These are phyloP conservation scores for Gortyna flavago DNA, from an alignment of 2,888 invertebrate species.

Conservation along the genomic window DNA sequence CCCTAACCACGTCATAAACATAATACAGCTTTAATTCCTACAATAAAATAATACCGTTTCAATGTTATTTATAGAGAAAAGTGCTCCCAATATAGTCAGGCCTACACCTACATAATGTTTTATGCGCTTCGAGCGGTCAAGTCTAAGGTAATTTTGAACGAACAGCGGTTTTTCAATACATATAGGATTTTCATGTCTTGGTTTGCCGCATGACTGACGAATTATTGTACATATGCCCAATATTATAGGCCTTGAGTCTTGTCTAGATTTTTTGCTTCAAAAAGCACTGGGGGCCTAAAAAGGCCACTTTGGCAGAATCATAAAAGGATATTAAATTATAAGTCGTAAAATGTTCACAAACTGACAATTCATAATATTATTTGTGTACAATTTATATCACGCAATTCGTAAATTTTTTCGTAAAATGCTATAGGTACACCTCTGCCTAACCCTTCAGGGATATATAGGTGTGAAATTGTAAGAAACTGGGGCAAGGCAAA, in stretches of 20 bases:
- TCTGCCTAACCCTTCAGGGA: too few species aligned
- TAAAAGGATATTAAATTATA: too few species aligned
- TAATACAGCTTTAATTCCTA: conserved; percentile 3
- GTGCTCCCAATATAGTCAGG: conserved; percentile 36
- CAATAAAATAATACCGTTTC: conserved; percentile 22
- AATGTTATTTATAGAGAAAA: conserved; percentile 43
- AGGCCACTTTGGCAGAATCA: too few species aligned
- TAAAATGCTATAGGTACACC: too few species aligned
- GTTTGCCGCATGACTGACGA: not conserved
- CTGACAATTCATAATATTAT: too few species aligned
- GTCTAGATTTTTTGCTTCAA: not conserved
- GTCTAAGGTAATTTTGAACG: conserved; percentile 11
- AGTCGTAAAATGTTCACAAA: too few species aligned
- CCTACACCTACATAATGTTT: not conserved
- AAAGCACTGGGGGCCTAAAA: too few species aligned
- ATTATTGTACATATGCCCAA: not conserved
- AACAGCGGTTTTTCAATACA: not conserved
- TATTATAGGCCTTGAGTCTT: not conserved
- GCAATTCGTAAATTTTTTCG: too few species aligned
- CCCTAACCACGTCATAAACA: conserved; percentile 18
- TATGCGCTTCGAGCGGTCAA: conserved; percentile 43
- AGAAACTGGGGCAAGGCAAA: too few species aligned
- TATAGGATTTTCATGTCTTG: not conserved
- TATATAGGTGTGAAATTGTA: too few species aligned
- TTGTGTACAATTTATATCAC: too few species aligned